These are phyloP conservation scores for Zelostemma sp. DNA, from an alignment of 1,140 invertebrate genomes.

Conservation along the genomic window DNA sequence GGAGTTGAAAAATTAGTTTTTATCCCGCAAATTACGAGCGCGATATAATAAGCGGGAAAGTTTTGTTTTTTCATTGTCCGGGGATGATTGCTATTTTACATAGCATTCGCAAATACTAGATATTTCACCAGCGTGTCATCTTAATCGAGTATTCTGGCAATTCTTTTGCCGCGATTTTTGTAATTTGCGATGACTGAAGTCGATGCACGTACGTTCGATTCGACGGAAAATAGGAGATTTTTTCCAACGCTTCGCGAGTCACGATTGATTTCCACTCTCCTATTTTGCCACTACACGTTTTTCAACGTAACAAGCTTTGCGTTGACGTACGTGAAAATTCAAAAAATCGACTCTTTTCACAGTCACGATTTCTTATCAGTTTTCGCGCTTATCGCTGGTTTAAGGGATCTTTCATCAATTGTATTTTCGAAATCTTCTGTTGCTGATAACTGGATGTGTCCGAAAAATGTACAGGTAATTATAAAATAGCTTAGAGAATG, in stretches of 20 bases:
- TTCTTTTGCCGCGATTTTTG: slow-evolving; percentile 41
- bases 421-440: slow-evolving; percentile 5
- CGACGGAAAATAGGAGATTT: slow-evolving; percentile 39
- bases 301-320: too few relatives aligned
- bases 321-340: neutral
- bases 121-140: slow-evolving; percentile 54
- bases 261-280: neutral
- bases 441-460: too few relatives aligned
- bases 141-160: slow-evolving; percentile 46
- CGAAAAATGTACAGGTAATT: too few relatives aligned
- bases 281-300: too few relatives aligned
- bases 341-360: too few relatives aligned
- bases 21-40: too few relatives aligned
- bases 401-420: too few relatives aligned
- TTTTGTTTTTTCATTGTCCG: slow-evolving; percentile 16
- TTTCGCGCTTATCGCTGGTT: too few relatives aligned
- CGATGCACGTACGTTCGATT: slow-evolving; percentile 42
- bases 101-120: slow-evolving; percentile 46
- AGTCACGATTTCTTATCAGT: too few relatives aligned
- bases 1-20: too few relatives aligned
- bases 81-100: slow-evolving; percentile 51
- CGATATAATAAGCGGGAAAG: too few relatives aligned
- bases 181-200: slow-evolving; percentile 31
- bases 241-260: slow-evolving; percentile 30
- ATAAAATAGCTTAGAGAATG: too few relatives aligned